These are phyloP conservation scores for Drosophila greeni DNA, from an alignment of 2,888 invertebrate species.

Conservation along the genomic window DNA sequence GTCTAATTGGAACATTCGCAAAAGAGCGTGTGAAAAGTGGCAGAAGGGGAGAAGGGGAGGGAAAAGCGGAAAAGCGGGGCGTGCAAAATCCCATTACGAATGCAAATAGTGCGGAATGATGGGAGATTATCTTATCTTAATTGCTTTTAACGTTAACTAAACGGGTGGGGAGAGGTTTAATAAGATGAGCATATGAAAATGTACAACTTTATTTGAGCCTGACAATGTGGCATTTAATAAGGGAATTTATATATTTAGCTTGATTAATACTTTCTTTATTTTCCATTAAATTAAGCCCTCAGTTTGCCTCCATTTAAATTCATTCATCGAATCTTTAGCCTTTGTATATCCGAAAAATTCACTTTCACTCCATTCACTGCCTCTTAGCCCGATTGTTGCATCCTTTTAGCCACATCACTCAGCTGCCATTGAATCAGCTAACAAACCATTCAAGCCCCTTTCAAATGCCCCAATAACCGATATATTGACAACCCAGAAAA, in stretches of 20 bases:
- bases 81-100: constrained; percentile 56
- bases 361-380: constrained; percentile 20
- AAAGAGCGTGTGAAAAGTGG: constrained; percentile 38
- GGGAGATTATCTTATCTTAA: constrained; percentile 37
- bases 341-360: not conserved
- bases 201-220: not conserved
- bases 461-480: constrained; percentile 31
- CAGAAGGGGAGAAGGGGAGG: constrained; percentile 15
- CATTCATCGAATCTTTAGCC: not conserved
- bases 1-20: constrained; percentile 32
- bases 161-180: constrained; percentile 18
- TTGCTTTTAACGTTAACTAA: constrained; percentile 30
- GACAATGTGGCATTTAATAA: not conserved
- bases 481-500: constrained; percentile 28
- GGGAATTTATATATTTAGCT: not conserved
- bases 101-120: constrained; percentile 52
- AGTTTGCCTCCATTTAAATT: not conserved
- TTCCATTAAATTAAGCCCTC: too few relatives aligned
- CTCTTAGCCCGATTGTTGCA: constrained; percentile 10
- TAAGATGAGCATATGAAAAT: constrained; percentile 7
- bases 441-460: constrained; percentile 18
- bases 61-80: constrained; percentile 14
- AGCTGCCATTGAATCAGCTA: constrained; percentile 29
- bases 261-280: not conserved
- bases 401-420: constrained; percentile 35